A percentile compares a stretch with the other conserved stretches of the same genome.
These are phyloP conservation scores for Dendrocincla fuliginosa DNA, from an alignment of 2,797 vertebrate genomes.

Conservation along the genomic window DNA sequence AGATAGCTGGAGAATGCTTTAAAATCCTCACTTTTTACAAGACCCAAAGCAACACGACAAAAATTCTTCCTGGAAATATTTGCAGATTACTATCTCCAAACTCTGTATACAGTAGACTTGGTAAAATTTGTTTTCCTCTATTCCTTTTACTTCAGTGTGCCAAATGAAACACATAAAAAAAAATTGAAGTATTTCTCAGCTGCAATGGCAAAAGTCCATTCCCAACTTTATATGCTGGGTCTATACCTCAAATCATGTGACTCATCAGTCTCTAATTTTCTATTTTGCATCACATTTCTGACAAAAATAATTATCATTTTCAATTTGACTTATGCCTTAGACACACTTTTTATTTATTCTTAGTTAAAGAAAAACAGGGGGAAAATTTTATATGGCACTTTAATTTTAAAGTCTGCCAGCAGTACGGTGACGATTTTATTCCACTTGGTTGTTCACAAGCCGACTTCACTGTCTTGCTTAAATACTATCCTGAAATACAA, in stretches of 20 bases:
- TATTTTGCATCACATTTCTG: neutral
- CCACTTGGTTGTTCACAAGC: neutral
- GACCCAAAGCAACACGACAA: neutral
- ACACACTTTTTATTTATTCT: neutral
- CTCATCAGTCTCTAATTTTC: neutral
- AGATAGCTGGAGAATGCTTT: constrained; percentile 1
- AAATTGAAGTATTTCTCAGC: neutral
- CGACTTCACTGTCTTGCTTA: neutral
- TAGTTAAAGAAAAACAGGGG: neutral
- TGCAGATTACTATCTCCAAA: neutral
- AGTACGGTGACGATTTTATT: constrained; percentile 9
- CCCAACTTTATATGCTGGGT: neutral
- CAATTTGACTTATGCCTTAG: neutral
- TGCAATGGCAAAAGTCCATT: neutral
- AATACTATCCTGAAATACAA: neutral
- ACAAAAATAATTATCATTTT: neutral
- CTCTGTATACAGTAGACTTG: neutral
- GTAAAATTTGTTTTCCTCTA: neutral
- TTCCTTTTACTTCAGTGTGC: neutral
- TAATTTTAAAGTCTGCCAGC: neutral
- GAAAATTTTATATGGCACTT: neutral
- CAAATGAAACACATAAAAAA: neutral
- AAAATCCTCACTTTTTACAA: constrained; percentile 23
- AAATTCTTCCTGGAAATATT: neutral
- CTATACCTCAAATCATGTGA: neutral